Evolutionary conservation across 2,113 vertebrate genomes (phyloP).

Genomic region (Mormoops blainvillei): DNA sequence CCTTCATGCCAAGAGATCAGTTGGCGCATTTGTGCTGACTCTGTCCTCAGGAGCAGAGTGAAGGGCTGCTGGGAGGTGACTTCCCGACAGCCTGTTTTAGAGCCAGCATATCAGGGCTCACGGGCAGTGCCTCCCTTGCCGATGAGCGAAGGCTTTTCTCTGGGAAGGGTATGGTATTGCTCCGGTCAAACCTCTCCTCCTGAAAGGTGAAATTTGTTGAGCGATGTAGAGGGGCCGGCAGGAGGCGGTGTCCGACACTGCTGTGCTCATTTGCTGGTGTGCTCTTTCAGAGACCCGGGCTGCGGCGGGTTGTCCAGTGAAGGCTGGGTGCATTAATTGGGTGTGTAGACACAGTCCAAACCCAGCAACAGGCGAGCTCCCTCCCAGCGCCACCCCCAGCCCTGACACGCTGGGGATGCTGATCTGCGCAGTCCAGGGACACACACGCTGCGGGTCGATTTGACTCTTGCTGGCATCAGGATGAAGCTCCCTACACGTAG

Average conservation of each 20-base stretch:
- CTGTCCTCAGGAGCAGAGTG: background rate
- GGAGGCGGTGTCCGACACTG: background rate
- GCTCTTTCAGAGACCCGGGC: background rate
- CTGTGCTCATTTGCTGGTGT: background rate
- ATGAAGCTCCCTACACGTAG: background rate
- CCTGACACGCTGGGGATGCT: background rate
- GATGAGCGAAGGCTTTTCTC: background rate
- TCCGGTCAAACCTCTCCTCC: background rate
- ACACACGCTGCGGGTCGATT: background rate
- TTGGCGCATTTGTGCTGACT: conserved; percentile 35
- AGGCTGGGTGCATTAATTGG: background rate
- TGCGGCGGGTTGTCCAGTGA: background rate
- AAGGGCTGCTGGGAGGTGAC: background rate
- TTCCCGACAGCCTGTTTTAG: conserved; percentile 4
- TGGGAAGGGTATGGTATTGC: background rate
- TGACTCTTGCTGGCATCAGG: background rate
- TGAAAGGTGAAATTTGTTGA: conserved; percentile 17
- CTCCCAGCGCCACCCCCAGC: background rate
- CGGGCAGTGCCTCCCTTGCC: background rate
- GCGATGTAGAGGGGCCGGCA: background rate
- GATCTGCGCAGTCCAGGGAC: background rate
- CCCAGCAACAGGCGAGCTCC: background rate
- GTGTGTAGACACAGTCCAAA: background rate
- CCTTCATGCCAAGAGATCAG: background rate
- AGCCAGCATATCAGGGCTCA: background rate